phyloP scores from a whole-genome alignment of 2,888 invertebrate genomes.

The Caenorhabditis sp. region DNA sequence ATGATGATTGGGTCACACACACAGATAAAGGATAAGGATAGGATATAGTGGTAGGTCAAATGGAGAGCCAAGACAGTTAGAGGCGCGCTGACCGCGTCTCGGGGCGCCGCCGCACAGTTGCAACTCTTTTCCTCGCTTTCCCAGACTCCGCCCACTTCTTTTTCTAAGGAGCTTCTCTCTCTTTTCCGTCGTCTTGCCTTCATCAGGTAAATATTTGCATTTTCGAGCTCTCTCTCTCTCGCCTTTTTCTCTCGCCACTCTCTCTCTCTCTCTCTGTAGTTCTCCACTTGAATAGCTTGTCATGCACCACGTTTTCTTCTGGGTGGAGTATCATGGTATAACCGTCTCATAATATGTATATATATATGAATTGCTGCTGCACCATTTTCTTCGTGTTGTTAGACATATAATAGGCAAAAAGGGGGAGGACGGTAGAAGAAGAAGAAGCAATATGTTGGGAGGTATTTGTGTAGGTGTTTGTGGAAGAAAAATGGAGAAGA shows the following conservation, averaged over 20 bases:
- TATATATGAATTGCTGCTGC: slow-evolving; percentile 9
- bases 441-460: not conserved
- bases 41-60: not conserved
- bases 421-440: not conserved
- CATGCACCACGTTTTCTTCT: slow-evolving; percentile 57
- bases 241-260: slow-evolving; percentile 2
- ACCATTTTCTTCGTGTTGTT: slow-evolving; percentile 12
- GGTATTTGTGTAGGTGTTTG: too few species aligned
- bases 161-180: slow-evolving; percentile 23
- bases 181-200: slow-evolving; percentile 30
- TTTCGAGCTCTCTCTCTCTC: slow-evolving; percentile 48
- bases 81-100: slow-evolving; percentile 26
- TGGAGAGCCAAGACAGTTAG: slow-evolving; percentile 21
- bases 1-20: not conserved
- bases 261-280: slow-evolving; percentile 18
- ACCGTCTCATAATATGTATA: slow-evolving; percentile 54
- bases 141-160: slow-evolving; percentile 50
- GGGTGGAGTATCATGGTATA: slow-evolving; percentile 57
- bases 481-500: too few species aligned
- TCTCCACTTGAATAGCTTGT: slow-evolving; percentile 58
- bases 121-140: slow-evolving; percentile 24
- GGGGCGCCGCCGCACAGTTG: slow-evolving; percentile 44
- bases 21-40: not conserved
- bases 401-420: slow-evolving; percentile 7
- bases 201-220: slow-evolving; percentile 61